phyloP scores from a whole-genome alignment of 2,113 vertebrate species.

The Carassius auratus region DNA sequence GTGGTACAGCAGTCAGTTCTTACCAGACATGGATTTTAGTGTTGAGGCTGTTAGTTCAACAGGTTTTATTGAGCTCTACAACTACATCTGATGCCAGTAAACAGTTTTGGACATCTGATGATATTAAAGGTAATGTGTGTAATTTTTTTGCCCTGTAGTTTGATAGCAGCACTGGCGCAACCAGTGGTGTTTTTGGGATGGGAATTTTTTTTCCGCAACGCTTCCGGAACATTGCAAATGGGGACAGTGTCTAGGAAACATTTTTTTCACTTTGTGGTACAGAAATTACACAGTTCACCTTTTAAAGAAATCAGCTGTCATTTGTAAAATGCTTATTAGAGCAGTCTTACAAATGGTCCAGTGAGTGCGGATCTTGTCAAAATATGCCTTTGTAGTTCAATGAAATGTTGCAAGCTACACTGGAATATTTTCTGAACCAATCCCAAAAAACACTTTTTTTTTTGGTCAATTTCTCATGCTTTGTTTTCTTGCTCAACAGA shows the following conservation, averaged over 20 bases:
- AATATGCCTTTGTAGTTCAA: background rate
- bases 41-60: background rate
- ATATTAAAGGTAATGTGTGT: background rate
- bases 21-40: background rate
- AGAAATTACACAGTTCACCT: background rate
- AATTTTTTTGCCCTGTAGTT: background rate
- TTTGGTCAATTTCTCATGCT: background rate
- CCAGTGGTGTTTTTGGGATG: background rate
- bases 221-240: background rate
- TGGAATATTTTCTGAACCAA: background rate
- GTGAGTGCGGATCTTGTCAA: background rate
- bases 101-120: background rate
- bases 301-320: background rate
- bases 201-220: background rate
- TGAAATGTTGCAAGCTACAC: background rate
- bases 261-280: background rate
- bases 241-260: too few relatives aligned
- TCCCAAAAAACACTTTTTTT: background rate
- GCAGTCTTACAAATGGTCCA: background rate
- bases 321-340: background rate
- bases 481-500: constrained; percentile 73
- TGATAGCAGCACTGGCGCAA: background rate
- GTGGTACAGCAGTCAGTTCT: background rate
- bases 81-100: background rate
- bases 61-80: background rate